These are phyloP conservation scores for Eristalinus sepulchralis DNA, from an alignment of 2,888 invertebrate genomes.

Conservation along the genomic window DNA sequence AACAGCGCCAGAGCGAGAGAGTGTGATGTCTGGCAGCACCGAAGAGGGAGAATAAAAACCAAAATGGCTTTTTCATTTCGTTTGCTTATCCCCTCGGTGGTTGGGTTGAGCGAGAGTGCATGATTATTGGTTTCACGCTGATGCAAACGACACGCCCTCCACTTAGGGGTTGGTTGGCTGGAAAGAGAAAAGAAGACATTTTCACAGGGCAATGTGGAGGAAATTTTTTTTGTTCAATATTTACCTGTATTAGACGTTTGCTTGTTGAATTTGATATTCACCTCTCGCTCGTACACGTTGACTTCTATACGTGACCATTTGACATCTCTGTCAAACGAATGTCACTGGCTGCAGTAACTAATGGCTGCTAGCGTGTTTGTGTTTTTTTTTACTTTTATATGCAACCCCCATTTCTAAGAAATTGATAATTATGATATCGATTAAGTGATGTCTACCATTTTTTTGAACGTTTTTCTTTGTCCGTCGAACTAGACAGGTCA, in stretches of 20 bases:
- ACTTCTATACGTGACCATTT: not conserved
- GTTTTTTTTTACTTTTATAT: not conserved
- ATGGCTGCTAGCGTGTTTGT: conserved; percentile 38
- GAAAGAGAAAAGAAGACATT: conserved; percentile 26
- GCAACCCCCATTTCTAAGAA: conserved; percentile 23
- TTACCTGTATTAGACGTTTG: conserved; percentile 43
- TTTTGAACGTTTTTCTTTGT: not conserved
- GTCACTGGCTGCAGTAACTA: conserved; percentile 24
- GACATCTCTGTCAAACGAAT: conserved; percentile 46
- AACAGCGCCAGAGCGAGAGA: conserved; percentile 24
- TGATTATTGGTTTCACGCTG: not conserved
- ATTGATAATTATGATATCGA: conserved; percentile 55
- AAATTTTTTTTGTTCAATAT: conserved; percentile 28
- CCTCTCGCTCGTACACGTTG: conserved; percentile 24
- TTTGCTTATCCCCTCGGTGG: conserved; percentile 8
- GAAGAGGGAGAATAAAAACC: conserved; percentile 46
- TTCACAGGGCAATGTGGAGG: not conserved
- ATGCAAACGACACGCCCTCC: conserved; percentile 29
- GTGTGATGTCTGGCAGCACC: not conserved
- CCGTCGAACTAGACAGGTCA: not conserved
- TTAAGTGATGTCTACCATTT: conserved; percentile 62
- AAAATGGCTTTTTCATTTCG: conserved; percentile 66
- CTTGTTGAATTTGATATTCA: conserved; percentile 21
- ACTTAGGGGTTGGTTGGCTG: conserved; percentile 40
- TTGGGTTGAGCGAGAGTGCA: conserved; percentile 30